Base-by-base conservation (phyloP, 2,113 vertebrate genomes). In the Bubo scandiacus region DNA sequence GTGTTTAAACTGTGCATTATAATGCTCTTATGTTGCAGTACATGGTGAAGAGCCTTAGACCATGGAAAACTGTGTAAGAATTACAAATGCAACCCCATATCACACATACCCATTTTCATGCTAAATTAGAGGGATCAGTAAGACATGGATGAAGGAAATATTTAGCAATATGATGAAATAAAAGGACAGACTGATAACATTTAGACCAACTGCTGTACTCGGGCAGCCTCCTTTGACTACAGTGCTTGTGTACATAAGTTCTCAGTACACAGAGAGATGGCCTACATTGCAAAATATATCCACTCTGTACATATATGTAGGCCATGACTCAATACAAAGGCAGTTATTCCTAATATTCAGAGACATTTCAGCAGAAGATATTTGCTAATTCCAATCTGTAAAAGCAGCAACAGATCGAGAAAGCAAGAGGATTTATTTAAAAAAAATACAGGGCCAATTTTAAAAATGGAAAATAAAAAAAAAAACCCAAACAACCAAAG, bases 21-120 rank as follows among this genome's bases (percentile, higher is more conserved):
- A 27, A 32, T 34, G 65, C 45, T 49, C 12, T 66, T 22, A 19
- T 1, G 25, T 49, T 49, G 27, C 26, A 26, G 57, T 4, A 42
- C 32, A 4, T 0, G 8, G 45, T 6, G 21, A 40, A 71, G 67
- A 70, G 58, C 72, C 26, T 23, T 5, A 52, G 34, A 18, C 26
- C 9, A 5, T 0, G 9, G 58, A 30, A 22, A 66, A 30, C 16
- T 26, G 45, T 2, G 0, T 13, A 5, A 51, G 52, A 38, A 88
- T 42, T 7, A 43, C 2, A 55, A 52, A 43, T 5, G n/a, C 49
- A 38, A n/a, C 36, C 57, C 45, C 19, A 0, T 7, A n/a, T 5
- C 34, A 25, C 55, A 18, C 18, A 8, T 5, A 21, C 21, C 32
- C 13, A 4, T 12, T 55, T 54, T 25, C 40, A 26, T 4, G 36